Evolutionary conservation across 2,888 invertebrate species (phyloP).

Genomic region (Drosophila anceps): DNA sequence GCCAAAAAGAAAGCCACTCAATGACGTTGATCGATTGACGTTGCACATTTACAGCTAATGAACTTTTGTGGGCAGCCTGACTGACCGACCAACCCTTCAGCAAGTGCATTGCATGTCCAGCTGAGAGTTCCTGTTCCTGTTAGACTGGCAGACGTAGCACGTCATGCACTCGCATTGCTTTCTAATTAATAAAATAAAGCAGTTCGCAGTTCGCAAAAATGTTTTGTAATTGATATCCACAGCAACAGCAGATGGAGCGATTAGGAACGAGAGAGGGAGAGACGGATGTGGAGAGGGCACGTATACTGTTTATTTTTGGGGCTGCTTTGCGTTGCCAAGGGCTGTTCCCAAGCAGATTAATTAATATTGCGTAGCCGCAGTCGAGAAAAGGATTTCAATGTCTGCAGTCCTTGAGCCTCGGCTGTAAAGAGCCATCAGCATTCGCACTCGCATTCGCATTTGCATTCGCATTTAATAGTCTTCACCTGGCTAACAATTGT

Average conservation of each 20-base stretch:
- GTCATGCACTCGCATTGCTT: slow-evolving; percentile 45
- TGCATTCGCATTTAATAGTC: slow-evolving; percentile 42
- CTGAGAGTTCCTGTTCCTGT: slow-evolving; percentile 15
- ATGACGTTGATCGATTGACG: slow-evolving; percentile 66
- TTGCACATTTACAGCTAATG: slow-evolving; percentile 63
- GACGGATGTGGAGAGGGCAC: background rate
- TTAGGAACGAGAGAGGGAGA: slow-evolving; percentile 3
- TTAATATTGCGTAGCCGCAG: slow-evolving; percentile 40
- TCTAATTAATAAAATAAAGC: slow-evolving; percentile 72
- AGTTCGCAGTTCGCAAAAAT: slow-evolving; percentile 38
- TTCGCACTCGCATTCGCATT: too few species aligned
- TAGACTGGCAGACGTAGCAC: slow-evolving; percentile 20
- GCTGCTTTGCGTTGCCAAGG: slow-evolving; percentile 51
- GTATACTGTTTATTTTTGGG: slow-evolving; percentile 38
- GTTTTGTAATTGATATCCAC: slow-evolving; percentile 63
- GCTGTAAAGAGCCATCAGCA: slow-evolving; percentile 44
- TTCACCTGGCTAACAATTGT: slow-evolving; percentile 36
- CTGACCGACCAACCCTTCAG: slow-evolving; percentile 12
- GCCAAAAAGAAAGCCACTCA: slow-evolving; percentile 5
- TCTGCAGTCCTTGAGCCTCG: slow-evolving; percentile 21
- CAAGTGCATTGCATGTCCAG: slow-evolving; percentile 55
- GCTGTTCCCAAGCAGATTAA: slow-evolving; percentile 58
- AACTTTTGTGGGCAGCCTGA: slow-evolving; percentile 52
- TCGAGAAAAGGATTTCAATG: slow-evolving; percentile 27
- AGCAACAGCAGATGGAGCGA: slow-evolving; percentile 12